These are phyloP conservation scores for Fissipunctia ypsillon DNA, from an alignment of 2,888 invertebrate species.

Conservation along the genomic window DNA sequence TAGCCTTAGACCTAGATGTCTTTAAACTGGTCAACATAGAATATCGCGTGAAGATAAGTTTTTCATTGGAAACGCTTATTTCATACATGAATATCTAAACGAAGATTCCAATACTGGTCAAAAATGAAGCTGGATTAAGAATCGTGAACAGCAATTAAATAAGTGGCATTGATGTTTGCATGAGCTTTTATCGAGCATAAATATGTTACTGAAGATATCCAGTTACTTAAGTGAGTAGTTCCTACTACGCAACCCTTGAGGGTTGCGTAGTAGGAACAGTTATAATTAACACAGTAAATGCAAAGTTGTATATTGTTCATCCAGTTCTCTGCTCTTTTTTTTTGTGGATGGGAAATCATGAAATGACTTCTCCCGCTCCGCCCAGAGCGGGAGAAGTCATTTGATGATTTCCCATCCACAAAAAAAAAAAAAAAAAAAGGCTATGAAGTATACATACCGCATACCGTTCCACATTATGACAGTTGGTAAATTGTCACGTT, in stretches of 20 bases:
- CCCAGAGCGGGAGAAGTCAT: no score
- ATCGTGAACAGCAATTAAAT: conserved; percentile 1
- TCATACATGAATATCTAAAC: conserved; percentile 9
- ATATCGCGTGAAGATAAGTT: conserved; percentile 32
- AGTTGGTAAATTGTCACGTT: background rate
- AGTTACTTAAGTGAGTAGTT: conserved; percentile 1
- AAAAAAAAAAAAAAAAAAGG: no score
- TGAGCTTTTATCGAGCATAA: background rate
- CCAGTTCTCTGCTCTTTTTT: no score
- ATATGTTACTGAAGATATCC: background rate
- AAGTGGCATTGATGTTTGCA: conserved; percentile 10
- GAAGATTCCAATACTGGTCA: conserved; percentile 2
- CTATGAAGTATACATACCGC: no score
- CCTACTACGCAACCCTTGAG: background rate
- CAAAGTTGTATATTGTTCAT: background rate
- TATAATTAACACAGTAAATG: no score
- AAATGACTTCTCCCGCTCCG: no score
- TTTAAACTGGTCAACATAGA: background rate
- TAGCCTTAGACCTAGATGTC: background rate
- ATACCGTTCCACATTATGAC: no score
- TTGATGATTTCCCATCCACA: no score
- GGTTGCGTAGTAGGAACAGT: no score
- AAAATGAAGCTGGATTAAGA: conserved; percentile 3
- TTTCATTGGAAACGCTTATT: conserved; percentile 10
- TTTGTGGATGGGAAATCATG: no score